phyloP scores from a whole-genome alignment of 2,797 vertebrate genomes.

The Sternotherus odoratus region DNA sequence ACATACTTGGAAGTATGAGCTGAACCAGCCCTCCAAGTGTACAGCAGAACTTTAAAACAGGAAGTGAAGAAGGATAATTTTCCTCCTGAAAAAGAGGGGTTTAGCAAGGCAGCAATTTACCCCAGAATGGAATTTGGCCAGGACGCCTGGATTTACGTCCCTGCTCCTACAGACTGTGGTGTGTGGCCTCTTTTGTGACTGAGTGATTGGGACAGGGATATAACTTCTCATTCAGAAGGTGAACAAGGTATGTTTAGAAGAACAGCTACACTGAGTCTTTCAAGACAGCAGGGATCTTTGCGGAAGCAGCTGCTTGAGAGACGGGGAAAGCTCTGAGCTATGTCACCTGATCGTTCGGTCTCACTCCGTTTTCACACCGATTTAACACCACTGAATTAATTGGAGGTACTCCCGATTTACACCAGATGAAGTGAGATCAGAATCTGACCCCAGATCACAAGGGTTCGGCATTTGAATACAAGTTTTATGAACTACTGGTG shows the following conservation, averaged over 20 bases:
- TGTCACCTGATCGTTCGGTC: neutral
- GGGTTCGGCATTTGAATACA: neutral
- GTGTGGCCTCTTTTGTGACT: neutral
- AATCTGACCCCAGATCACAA: neutral
- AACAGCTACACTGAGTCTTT: neutral
- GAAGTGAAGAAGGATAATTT: neutral
- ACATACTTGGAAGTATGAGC: neutral
- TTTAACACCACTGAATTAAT: neutral
- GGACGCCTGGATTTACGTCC: neutral
- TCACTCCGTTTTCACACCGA: neutral
- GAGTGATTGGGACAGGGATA: rapidly evolving
- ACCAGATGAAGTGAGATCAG: neutral
- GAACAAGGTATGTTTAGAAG: neutral
- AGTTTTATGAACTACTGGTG: neutral
- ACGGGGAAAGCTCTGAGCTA: neutral
- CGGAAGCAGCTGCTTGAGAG: neutral
- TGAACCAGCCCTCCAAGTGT: neutral
- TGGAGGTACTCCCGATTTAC: neutral
- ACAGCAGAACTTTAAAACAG: neutral
- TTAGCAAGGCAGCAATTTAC: neutral
- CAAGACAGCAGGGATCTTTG: neutral
- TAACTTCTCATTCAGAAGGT: neutral
- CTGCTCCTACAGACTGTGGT: neutral
- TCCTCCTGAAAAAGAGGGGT: neutral
- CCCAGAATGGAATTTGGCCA: rapidly evolving